Evolutionary conservation across 2,797 vertebrate species (phyloP), one percentile per base, ranked within the genome.

Genomic region (Manis pentadactyla): DNA sequence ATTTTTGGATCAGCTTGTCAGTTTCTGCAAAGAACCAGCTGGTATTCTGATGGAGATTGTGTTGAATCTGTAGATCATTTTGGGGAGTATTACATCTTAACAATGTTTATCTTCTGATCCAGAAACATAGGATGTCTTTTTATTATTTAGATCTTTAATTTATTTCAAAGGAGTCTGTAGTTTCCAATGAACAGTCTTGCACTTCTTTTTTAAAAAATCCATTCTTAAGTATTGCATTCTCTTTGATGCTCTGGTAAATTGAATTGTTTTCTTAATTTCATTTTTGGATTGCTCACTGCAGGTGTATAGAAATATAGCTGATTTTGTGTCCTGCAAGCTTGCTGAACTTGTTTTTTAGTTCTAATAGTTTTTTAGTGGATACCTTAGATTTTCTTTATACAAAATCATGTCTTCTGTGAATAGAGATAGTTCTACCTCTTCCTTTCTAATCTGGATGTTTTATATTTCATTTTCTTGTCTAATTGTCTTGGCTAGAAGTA

Each of bases 151-250:
- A 21, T 77, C 53, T 75, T 95, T 90, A 42, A 37, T 96, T 59
- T 93, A 75, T 93, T 75, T 61, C 21, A 81, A 64, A 96, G 42
- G 84, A 81, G 39, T 88, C 75, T 85, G 27, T 84, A n/a, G 34
- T 68, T 91, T 85, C 61, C 64, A 86, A 17, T 79, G 15, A 61
- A n/a, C 5, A 86, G 31, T 37, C 25, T 82, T 90, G 27, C 14
- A 46, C 53, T 84, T 63, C 34, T 53, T 39, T 81, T 89, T 95
- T 39, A 2, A 7, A 59, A 73, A 66, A 39, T 34, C 39, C 23
- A 78, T 68, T 90, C 25, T 2, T 51, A 19, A 29, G 19, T 51
- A 59, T 64, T 49, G 68, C 71, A 63, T 61, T 66, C 18, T 51
- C 79, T 37, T 64, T 73, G 42, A 55, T 83, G 23, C 53, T 55